Base-by-base conservation (phyloP, 2,888 invertebrate species). In the Dendrolimus houi region DNA sequence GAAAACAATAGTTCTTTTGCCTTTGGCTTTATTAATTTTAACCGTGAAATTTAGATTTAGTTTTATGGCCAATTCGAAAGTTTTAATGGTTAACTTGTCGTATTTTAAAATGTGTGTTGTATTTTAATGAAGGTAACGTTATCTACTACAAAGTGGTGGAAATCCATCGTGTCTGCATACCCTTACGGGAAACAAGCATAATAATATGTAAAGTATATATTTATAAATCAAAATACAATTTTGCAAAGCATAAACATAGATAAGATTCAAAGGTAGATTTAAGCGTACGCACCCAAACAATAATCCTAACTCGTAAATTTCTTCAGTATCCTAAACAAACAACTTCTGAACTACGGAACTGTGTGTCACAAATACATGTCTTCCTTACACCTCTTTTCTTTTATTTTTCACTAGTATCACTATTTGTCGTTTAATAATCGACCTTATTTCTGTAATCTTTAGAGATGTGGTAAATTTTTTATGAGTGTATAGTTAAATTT, bases 401-500 rank as follows among this genome's bases (percentile, higher is more conserved):
- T 8, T 12, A 47, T 47, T 9, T 2, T 47, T 47, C 12, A 9
- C 47, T 29, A 29, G 12, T 47, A 47, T 47, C 47, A 47, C 12
- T 47, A 12, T 12, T 1, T 47, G 8, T 12, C 10, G 47, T 47
- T 9, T 47, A 47, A 47, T 47, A 10, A 10, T 47, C 9, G 12
- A 47, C 47, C 12, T 9, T 47, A 47, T 10, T 8, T 29, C 6
- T 3, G 6, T 6, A 6, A 6, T 6, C 29, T 29, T 29, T 29
- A 29, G 29, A 29, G 29, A 6, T 6, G 29, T 29, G 29, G 3
- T 29, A 29, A 29, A 29, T 6, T 6, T 29, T 29, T 29, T 12
- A 12, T 47, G 47, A 10, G 9, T 47, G 47, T 47, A 47, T 47
- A 47, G 12, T 47, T 47, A 65, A 62, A 52, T 60, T 68, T 62